phyloP scores from a whole-genome alignment of 2,888 invertebrate species.

The Ditylenchus weischeri region DNA sequence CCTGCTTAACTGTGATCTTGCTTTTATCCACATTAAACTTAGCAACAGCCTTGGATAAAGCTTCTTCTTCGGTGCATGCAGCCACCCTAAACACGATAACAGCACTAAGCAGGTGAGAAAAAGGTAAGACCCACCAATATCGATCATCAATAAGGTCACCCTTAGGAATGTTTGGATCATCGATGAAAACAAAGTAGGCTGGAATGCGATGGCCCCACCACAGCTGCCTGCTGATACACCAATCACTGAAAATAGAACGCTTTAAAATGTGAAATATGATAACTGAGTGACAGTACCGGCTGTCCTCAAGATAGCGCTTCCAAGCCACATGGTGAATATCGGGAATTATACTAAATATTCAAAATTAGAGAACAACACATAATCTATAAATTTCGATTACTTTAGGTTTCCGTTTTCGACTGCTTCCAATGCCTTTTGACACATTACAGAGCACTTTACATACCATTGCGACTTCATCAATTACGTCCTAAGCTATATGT shows the following conservation, averaged over 20 bases:
- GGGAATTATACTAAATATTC: constrained; percentile 70
- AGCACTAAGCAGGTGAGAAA: too few species aligned
- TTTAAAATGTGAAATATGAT: too few species aligned
- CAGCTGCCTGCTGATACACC: constrained; percentile 79
- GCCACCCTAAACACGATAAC: constrained; percentile 59
- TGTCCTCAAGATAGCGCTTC: constrained; percentile 92
- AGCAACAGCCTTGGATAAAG: constrained; percentile 72
- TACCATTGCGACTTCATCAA: constrained; percentile 98
- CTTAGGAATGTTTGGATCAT: constrained; percentile 32
- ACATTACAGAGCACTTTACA: constrained; percentile 80
- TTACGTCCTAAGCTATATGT: constrained; percentile 95
- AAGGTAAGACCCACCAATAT: constrained; percentile 62
- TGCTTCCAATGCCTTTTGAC: constrained; percentile 73
- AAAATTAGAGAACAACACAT: constrained; percentile 59
- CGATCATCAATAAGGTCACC: constrained; percentile 61
- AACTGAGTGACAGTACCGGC: constrained; percentile 65
- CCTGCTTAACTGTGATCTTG: constrained; percentile 60
- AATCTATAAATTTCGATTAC: too few species aligned
- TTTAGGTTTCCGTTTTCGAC: constrained; percentile 68
- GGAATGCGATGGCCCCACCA: constrained; percentile 98
- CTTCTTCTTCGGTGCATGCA: constrained; percentile 71
- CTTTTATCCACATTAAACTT: constrained; percentile 67
- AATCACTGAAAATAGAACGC: constrained; percentile 69
- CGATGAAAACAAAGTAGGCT: constrained; percentile 67
- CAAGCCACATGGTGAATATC: constrained; percentile 88